phyloP scores from a whole-genome alignment of 2,888 invertebrate species.

The Drosophila pegasa region DNA sequence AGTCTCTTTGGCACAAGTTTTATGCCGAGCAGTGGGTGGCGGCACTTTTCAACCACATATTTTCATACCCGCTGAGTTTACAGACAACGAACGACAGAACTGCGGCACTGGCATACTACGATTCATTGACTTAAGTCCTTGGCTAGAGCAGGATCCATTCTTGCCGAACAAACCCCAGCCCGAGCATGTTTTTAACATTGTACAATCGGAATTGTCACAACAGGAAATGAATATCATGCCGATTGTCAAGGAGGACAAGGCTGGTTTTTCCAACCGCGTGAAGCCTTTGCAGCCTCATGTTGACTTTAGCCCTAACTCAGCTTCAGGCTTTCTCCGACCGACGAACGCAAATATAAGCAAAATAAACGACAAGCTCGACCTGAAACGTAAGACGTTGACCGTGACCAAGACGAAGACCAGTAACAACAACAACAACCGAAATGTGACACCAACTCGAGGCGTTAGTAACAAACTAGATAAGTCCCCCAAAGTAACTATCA shows the following conservation, averaged over 20 bases:
- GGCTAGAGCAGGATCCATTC: conserved; percentile 84
- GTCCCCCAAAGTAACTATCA: conserved; percentile 57
- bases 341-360: conserved; percentile 72
- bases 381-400: conserved; percentile 84
- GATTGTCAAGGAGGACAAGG: conserved; percentile 71
- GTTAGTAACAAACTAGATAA: conserved; percentile 83
- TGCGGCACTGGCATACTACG: conserved; percentile 80
- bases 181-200: conserved; percentile 65
- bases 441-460: conserved; percentile 79
- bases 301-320: conserved; percentile 72
- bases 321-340: conserved; percentile 73
- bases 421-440: conserved; percentile 36
- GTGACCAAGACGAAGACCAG: conserved; percentile 36
- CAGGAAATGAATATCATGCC: conserved; percentile 35
- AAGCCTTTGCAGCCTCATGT: conserved; percentile 63
- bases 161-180: conserved; percentile 37
- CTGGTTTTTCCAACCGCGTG: conserved; percentile 72
- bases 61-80: conserved; percentile 82
- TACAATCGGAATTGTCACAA: conserved; percentile 29
- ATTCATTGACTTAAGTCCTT: conserved; percentile 83
- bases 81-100: conserved; percentile 80
- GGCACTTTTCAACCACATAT: conserved; percentile 85
- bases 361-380: conserved; percentile 88
- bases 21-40: conserved; percentile 83
- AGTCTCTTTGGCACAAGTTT: conserved; percentile 90